Evolutionary conservation across 23 tunicate species (phyloP).

Genomic region (Trididemnum nubilum): DNA sequence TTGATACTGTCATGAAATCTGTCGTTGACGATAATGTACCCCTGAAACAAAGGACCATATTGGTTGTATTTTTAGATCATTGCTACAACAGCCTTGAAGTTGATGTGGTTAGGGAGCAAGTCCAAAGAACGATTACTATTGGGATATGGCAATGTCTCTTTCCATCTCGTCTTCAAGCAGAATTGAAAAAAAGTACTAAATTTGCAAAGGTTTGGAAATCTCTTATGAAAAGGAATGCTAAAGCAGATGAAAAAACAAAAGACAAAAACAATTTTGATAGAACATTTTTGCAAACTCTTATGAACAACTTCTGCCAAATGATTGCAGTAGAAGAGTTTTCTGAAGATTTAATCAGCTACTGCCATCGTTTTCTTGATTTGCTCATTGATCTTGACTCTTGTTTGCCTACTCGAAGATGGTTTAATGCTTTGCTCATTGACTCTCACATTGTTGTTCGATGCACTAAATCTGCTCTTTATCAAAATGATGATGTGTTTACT

Average conservation of each 20-base stretch:
- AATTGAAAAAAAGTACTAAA: constrained; percentile 68
- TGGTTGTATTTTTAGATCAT: constrained; percentile 86
- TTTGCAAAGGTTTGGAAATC: constrained; percentile 76
- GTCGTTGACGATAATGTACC: constrained; percentile 52
- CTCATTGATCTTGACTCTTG: constrained; percentile 94
- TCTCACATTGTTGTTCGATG: constrained; percentile 86
- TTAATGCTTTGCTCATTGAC: constrained; percentile 70
- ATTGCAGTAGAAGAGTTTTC: constrained; percentile 63
- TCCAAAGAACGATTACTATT: constrained; percentile 73
- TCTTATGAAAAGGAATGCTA: constrained; percentile 75
- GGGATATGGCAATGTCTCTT: constrained; percentile 73
- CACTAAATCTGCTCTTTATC: constrained; percentile 62
- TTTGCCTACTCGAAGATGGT: constrained; percentile 89
- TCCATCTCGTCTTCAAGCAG: constrained; percentile 70
- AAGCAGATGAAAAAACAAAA: constrained; percentile 65
- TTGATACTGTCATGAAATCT: constrained; percentile 70
- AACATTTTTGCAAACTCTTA: constrained; percentile 49
- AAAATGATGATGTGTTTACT: constrained; percentile 89
- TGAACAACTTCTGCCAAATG: constrained; percentile 76
- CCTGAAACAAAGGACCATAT: constrained; percentile 66
- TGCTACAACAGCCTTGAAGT: constrained; percentile 97
- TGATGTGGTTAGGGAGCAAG: constrained; percentile 77
- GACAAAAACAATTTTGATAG: constrained; percentile 60
- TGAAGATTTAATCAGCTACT: constrained; percentile 53
- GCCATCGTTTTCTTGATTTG: constrained; percentile 92